phyloP scores from a whole-genome alignment of 2,113 vertebrate species.

The Halcyon senegalensis region DNA sequence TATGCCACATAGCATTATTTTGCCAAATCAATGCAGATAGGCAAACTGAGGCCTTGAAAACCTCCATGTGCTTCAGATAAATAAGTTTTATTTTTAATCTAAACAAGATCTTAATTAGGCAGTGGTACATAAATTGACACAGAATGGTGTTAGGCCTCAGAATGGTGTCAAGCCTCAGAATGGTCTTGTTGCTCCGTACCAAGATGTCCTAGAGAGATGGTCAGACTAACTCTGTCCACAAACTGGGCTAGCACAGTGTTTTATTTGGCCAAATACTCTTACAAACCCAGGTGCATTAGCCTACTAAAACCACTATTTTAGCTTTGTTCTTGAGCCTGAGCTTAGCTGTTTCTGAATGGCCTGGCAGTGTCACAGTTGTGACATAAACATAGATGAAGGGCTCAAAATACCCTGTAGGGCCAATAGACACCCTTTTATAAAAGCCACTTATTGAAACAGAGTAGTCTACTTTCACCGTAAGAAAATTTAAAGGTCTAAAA shows the following conservation, averaged over 20 bases:
- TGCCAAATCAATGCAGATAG: not conserved
- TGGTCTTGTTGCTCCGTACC: accelerated
- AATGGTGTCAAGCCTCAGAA: not conserved
- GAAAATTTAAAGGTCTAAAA: not conserved
- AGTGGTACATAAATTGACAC: not conserved
- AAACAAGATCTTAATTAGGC: not conserved
- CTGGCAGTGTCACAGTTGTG: not conserved
- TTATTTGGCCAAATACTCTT: not conserved
- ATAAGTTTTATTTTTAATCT: not conserved
- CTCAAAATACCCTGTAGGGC: not conserved
- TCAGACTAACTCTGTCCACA: not conserved
- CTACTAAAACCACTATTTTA: not conserved
- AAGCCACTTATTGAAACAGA: not conserved
- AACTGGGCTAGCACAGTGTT: not conserved
- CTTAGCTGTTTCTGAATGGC: not conserved
- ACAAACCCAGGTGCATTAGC: not conserved
- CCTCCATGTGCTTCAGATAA: not conserved
- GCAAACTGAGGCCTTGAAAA: not conserved
- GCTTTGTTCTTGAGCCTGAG: not conserved
- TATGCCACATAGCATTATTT: not conserved
- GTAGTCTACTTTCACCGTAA: not conserved
- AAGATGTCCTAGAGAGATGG: not conserved
- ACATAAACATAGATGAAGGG: not conserved
- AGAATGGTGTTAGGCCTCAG: not conserved
- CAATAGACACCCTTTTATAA: not conserved